Conservation (phyloP, 2,113 vertebrate species). For the Dromaius novaehollandiae region DNA sequence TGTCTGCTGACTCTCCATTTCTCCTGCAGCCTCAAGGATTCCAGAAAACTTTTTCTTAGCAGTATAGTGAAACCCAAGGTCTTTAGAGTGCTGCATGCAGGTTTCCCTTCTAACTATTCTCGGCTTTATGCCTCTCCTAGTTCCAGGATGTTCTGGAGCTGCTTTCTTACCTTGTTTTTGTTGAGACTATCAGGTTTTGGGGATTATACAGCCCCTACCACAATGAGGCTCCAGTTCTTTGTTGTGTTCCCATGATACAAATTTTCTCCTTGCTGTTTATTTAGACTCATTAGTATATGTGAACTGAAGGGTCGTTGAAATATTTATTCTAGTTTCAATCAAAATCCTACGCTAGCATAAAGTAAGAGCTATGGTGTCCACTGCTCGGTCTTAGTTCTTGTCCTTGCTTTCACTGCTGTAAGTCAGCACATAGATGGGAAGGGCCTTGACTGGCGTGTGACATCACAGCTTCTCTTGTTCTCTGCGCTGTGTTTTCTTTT, state of each 20-base stretch:
- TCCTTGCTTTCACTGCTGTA: background rate
- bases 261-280: background rate
- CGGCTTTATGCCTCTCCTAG: background rate
- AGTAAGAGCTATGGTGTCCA: background rate
- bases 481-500: background rate
- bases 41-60: background rate
- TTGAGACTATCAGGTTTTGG: background rate
- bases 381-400: background rate
- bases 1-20: background rate
- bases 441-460: background rate
- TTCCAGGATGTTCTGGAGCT: background rate
- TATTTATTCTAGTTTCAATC: background rate
- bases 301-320: background rate
- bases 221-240: background rate
- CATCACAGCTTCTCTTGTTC: background rate
- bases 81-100: background rate
- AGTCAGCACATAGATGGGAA: background rate
- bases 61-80: background rate
- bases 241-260: background rate
- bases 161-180: background rate
- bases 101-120: background rate
- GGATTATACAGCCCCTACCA: too few relatives aligned
- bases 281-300: background rate
- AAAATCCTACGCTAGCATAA: background rate
- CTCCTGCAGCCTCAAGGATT: background rate